Conservation (phyloP, 2,113 vertebrate species). For the Alces alces region DNA sequence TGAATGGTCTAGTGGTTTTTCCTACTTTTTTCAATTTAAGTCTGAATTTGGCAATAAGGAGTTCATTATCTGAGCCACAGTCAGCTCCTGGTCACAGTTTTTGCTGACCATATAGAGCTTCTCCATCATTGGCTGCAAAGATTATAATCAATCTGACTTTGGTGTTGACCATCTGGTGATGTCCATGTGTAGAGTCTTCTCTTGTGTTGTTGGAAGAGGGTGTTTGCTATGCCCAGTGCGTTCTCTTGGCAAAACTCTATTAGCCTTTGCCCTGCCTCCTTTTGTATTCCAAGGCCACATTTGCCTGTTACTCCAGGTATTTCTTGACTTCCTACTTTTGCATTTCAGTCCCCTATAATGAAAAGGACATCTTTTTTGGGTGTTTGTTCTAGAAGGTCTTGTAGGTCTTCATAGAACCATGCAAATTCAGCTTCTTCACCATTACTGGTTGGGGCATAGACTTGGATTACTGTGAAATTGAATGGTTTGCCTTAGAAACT, state of each 20-base stretch:
- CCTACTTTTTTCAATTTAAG: background rate
- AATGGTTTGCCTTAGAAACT: background rate
- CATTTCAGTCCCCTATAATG: background rate
- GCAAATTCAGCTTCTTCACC: background rate
- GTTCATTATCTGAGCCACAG: background rate
- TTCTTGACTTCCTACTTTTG: background rate
- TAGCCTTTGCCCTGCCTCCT: background rate
- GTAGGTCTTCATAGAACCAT: background rate
- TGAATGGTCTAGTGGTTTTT: background rate
- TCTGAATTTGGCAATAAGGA: background rate
- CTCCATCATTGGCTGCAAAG: background rate
- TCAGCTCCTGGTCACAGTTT: background rate
- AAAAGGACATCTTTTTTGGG: background rate
- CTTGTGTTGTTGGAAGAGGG: background rate
- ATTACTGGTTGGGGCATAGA: background rate
- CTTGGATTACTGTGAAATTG: background rate
- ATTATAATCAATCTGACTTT: background rate
- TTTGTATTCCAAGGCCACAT: background rate
- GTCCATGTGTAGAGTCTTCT: background rate
- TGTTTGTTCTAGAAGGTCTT: background rate
- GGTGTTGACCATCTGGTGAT: background rate
- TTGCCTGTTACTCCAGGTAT: background rate
- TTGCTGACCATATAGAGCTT: background rate
- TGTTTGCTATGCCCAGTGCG: background rate
- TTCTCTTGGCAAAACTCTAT: background rate